Conservation (phyloP, 2,797 vertebrate species). For the Coilia nasus region DNA sequence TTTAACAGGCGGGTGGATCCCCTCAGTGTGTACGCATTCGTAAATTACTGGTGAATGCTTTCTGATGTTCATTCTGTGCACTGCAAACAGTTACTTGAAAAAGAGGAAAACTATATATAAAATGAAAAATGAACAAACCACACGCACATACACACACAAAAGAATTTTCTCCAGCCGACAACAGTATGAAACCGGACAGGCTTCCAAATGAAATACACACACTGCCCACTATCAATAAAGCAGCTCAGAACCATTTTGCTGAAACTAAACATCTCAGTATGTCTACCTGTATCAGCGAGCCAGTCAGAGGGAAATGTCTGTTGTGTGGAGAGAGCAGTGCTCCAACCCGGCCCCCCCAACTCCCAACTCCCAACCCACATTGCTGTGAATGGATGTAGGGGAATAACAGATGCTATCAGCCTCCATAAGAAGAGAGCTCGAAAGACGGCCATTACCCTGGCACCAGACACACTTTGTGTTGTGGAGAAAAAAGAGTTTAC, state of each 20-base stretch:
- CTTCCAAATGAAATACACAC: background rate
- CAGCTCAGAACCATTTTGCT: background rate
- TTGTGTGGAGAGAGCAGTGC: background rate
- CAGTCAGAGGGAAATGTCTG: constrained; percentile 1
- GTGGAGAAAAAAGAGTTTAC: background rate
- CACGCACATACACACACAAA: too few species aligned
- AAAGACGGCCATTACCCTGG: background rate
- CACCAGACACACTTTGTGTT: constrained; percentile 11
- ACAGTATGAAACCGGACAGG: background rate
- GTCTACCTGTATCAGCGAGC: constrained; percentile 6
- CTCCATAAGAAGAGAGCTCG: background rate
- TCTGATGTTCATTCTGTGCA: background rate
- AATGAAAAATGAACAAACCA: too few species aligned
- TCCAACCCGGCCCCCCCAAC: background rate
- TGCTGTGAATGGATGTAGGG: constrained; percentile 12
- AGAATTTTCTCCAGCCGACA: background rate
- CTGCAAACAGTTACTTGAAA: background rate
- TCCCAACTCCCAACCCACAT: background rate
- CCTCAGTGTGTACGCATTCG: background rate
- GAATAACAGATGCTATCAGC: constrained; percentile 7
- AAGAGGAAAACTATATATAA: background rate
- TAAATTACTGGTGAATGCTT: background rate
- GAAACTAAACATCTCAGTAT: background rate
- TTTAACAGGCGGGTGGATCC: background rate
- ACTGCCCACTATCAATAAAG: constrained; percentile 16